Base-by-base conservation (phyloP, 2,888 invertebrate species). In the Athrips mouffetella region DNA sequence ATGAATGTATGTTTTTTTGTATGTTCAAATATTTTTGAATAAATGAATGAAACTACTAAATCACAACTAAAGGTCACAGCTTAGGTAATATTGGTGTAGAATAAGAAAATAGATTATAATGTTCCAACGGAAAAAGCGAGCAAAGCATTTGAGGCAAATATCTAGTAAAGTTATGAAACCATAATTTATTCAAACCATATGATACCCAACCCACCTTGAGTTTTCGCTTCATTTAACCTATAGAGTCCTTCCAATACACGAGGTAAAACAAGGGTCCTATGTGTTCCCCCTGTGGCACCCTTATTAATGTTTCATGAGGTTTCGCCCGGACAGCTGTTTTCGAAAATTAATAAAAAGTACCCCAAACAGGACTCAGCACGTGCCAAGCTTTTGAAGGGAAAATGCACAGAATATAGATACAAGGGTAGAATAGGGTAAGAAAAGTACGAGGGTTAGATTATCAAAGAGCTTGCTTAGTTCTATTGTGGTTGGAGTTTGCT, bases 291-390 rank as follows among this genome's bases (percentile, higher is more conserved):
- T 40, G 25, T 23, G 40, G 29, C 21, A 37, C 42, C 42, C 42
- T 42, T 42, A 18, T 42, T 29, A 42, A 42, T 42, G 42, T 42
- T 42, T 42, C 42, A 42, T 42, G 42, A 29, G 27, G 16, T 20
- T 5, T 20, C 20, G 11, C 20, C 25, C 42, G 25, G 42, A 27
- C 42, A 42, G 42, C 42, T 42, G 42, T 42, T 42, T 42, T 42
- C 42, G 29, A 42, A 42, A 42, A 42, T 42, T 42, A 42, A 42
- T 42, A 42, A 42, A 42, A 42, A 42, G 40, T 25, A 21, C 37
- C 37, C 37, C 11, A 21, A 42, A 15, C 11, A 40, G 25, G 40
- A 40, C 25, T 37, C 8, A 37, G 25, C 40, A 40, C 40, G 40
- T 40, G 40, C 40, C 3, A 21, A n/a, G 21, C 11, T 37, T 37